A percentile compares a stretch with the other conserved stretches of the same genome.
Evolutionary conservation across 2,888 invertebrate species (phyloP).

Genomic region (Amiota communis): DNA sequence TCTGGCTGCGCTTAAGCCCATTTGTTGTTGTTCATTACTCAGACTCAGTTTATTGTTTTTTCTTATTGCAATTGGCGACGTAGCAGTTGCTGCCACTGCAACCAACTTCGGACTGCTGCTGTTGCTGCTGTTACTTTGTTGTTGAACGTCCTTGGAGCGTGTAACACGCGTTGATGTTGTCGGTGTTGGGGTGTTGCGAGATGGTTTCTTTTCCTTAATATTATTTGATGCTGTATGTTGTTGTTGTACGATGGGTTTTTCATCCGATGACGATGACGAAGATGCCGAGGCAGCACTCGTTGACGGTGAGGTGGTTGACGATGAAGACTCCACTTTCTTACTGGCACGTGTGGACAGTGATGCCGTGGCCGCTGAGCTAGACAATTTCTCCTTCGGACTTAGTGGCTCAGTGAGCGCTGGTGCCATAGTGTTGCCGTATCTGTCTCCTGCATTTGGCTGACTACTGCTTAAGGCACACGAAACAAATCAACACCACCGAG

Average conservation of each 20-base stretch:
- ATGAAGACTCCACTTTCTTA: slow-evolving; percentile 49
- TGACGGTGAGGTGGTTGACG: slow-evolving; percentile 22
- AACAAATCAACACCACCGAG: background rate
- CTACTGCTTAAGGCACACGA: background rate
- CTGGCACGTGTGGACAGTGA: slow-evolving; percentile 49
- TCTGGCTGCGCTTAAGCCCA: slow-evolving; percentile 62
- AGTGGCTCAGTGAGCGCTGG: slow-evolving; percentile 90
- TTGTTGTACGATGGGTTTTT: slow-evolving; percentile 3
- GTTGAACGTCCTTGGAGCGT: slow-evolving; percentile 53
- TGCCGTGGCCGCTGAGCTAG: slow-evolving; percentile 66
- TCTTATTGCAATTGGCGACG: slow-evolving; percentile 21
- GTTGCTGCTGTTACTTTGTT: slow-evolving; percentile 8
- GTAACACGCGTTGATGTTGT: slow-evolving; percentile 56
- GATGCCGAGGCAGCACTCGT: slow-evolving; percentile 7
- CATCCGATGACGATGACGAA: background rate
- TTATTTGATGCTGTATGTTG: background rate
- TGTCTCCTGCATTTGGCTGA: slow-evolving; percentile 54
- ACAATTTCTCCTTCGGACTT: slow-evolving; percentile 72
- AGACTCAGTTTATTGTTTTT: slow-evolving; percentile 37
- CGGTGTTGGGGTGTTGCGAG: slow-evolving; percentile 41
- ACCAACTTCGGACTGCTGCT: background rate
- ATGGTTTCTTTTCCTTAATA: slow-evolving; percentile 48
- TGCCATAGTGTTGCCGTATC: slow-evolving; percentile 80
- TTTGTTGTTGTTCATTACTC: slow-evolving; percentile 60
- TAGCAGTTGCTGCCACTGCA: background rate